Conservation (phyloP, 2,888 invertebrate genomes). For the Drosophila mayaguana region DNA sequence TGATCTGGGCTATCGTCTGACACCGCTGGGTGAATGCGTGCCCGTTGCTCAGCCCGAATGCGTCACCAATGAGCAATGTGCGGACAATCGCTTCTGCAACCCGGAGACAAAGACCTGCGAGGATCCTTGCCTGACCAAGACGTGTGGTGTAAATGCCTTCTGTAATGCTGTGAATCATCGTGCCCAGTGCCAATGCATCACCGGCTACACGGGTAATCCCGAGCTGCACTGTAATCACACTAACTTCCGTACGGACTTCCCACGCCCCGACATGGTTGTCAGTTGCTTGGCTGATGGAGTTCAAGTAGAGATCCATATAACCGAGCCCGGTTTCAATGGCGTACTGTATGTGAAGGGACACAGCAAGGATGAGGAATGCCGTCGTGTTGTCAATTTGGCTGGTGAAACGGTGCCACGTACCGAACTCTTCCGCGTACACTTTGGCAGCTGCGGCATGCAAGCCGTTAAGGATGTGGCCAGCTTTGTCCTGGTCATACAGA, state of each 20-base stretch:
- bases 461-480: conserved; percentile 96
- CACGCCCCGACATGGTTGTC: conserved; percentile 93
- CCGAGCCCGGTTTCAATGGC: conserved; percentile 92
- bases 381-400: conserved; percentile 91
- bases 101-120: conserved; percentile 89
- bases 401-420: conserved; percentile 88
- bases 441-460: conserved; percentile 95
- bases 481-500: conserved; percentile 97
- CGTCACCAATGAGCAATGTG: conserved; percentile 90
- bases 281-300: conserved; percentile 96
- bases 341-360: conserved; percentile 97
- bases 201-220: conserved; percentile 91
- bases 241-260: conserved; percentile 91
- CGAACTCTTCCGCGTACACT: conserved; percentile 94
- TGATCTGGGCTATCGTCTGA: conserved; percentile 89
- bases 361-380: conserved; percentile 96
- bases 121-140: conserved; percentile 91
- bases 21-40: conserved; percentile 88
- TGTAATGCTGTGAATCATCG: conserved; percentile 92
- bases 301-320: conserved; percentile 92
- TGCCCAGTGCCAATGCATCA: conserved; percentile 91
- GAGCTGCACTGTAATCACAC: conserved; percentile 89
- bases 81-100: conserved; percentile 91
- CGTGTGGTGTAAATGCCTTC: conserved; percentile 91
- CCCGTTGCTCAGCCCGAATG: conserved; percentile 87